Conservation (phyloP, 2,113 vertebrate species). For the Deroptyus accipitrinus region DNA sequence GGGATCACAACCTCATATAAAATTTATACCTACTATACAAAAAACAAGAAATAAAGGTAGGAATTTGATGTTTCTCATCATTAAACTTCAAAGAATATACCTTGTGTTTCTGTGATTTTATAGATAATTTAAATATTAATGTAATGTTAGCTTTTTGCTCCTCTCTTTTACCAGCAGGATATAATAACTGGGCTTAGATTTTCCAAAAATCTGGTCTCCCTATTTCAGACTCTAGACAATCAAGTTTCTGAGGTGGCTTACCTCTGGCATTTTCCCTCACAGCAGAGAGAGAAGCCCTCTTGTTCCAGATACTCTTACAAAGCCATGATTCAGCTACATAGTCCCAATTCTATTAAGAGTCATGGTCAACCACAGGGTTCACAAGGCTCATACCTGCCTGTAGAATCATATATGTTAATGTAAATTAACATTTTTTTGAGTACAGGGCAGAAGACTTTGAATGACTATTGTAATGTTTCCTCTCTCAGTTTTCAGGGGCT, state of each 20-base stretch:
- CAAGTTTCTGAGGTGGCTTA: neutral
- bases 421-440: neutral
- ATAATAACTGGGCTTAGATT: neutral
- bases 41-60: conserved; percentile 4
- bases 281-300: neutral
- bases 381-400: neutral
- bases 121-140: neutral
- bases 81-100: conserved; percentile 1
- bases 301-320: neutral
- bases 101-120: neutral
- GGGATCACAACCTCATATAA: conserved; percentile 28
- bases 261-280: rapidly evolving
- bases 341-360: neutral
- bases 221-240: neutral
- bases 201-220: neutral
- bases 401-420: neutral
- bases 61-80: neutral
- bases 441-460: neutral
- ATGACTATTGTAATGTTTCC: neutral
- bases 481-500: neutral
- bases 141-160: neutral
- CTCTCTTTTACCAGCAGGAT: neutral
- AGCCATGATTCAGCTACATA: neutral
- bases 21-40: neutral
- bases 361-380: neutral